A percentile compares a stretch with the other conserved stretches of the same genome.
Evolutionary conservation across 2,888 invertebrate species (phyloP).

Genomic region (Platycnemis pennipes): DNA sequence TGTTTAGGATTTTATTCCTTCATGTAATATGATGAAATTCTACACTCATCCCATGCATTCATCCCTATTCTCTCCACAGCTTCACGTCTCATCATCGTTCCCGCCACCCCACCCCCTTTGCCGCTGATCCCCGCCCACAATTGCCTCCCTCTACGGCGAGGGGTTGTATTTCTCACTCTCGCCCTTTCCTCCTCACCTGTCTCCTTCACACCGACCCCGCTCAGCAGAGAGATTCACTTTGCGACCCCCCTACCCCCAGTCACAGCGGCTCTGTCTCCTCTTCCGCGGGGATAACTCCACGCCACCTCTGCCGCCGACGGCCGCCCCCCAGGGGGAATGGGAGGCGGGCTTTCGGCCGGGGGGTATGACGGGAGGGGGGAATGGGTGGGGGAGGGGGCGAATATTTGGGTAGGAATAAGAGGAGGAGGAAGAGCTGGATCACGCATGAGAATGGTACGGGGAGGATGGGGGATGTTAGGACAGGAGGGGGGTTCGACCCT

Average conservation of each 20-base stretch:
- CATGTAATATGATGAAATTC: too few relatives aligned
- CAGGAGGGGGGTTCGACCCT: not conserved
- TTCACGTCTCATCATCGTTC: not conserved
- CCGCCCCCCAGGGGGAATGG: not conserved
- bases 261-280: not conserved
- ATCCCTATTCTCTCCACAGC: not conserved
- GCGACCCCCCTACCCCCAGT: not conserved
- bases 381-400: not conserved
- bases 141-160: not conserved
- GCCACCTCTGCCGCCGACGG: not conserved
- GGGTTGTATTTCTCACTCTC: not conserved
- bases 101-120: not conserved
- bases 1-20: too few relatives aligned
- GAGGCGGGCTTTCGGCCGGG: not conserved
- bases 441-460: not conserved
- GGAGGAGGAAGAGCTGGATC: constrained; percentile 28
- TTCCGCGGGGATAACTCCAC: not conserved
- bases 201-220: not conserved
- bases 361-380: not conserved
- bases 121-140: not conserved
- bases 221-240: constrained; percentile 59
- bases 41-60: too few relatives aligned
- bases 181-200: constrained; percentile 29
- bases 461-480: constrained; percentile 2
- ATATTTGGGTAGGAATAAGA: not conserved